phyloP scores from a whole-genome alignment of 2,888 invertebrate genomes.

The Melanargia galathea region DNA sequence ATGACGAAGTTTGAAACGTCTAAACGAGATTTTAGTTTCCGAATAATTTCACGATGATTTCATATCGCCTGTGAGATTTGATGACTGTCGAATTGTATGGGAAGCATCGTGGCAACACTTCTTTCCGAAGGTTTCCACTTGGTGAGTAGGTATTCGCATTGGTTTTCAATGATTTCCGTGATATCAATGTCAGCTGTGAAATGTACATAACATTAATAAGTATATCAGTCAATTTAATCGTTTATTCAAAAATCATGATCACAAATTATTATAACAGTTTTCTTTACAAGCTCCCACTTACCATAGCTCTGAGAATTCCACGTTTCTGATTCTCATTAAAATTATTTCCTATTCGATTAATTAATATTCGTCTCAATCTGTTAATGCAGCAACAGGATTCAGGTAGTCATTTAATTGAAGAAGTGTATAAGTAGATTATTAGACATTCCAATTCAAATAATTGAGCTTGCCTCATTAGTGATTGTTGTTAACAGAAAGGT shows the following conservation, averaged over 20 bases:
- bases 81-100: neutral
- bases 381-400: neutral
- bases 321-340: neutral
- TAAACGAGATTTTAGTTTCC: neutral
- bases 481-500: neutral
- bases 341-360: neutral
- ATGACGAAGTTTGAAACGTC: neutral
- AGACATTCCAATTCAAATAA: neutral
- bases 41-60: neutral
- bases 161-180: conserved; percentile 5
- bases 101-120: conserved; percentile 5
- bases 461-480: neutral
- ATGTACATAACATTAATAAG: conserved; percentile 11
- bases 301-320: neutral
- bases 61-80: neutral
- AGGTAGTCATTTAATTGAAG: neutral
- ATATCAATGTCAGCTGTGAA: conserved; percentile 9
- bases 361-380: neutral
- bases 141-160: neutral
- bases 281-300: conserved; percentile 1
- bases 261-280: neutral
- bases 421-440: neutral
- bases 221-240: neutral
- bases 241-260: neutral
- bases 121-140: conserved; percentile 8